Evolutionary conservation across 2,888 invertebrate species (phyloP), one percentile per base, ranked within the genome.

Genomic region (Macrostomum cliftonense): DNA sequence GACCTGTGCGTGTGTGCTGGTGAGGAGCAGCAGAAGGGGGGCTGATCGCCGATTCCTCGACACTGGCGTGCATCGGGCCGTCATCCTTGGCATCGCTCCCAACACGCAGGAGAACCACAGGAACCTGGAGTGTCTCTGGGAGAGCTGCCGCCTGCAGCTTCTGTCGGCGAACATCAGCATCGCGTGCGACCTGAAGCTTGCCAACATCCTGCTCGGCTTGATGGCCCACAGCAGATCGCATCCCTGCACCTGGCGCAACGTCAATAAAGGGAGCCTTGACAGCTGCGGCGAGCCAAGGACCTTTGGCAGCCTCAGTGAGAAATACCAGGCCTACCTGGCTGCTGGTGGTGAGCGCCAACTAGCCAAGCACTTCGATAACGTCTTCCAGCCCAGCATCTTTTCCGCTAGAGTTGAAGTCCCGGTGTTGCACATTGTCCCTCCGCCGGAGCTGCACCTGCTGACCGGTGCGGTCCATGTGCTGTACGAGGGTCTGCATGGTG

Each of bases 191-290:
- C 47, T 47, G n/a, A 47, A 47, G 21, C 47, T 47, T 21, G 47
- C 47, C 47, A 47, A 47, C 47, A 47, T 47, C 20, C 21, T 47
- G 17, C 28, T 47, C 16, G 47, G 47, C 13, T 47, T 47, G 43
- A 47, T 47, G 47, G 47, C 43, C 21, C 47, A 47, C 16, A 16
- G 47, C 4, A 37, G 42, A 2, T 16, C 9, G 14, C 17, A 17
- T 48, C 47, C 48, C 16, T 48, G 47, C 28, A 47, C 20, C 28
- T 47, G 47, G 17, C 49, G 47, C 48, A 48, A 47, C 48, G 47
- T 20, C 16, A 48, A 17, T 16, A 45, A 48, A 47, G 21, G 21
- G 16, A 47, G 28, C 17, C 47, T 48, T 14, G n/a, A 46, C 47
- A 17, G 45, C 14, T 11, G 17, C 17, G 47, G 46, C 28, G 16